Evolutionary conservation across 2,888 invertebrate species (phyloP).

Genomic region (Drosophila paracracens): DNA sequence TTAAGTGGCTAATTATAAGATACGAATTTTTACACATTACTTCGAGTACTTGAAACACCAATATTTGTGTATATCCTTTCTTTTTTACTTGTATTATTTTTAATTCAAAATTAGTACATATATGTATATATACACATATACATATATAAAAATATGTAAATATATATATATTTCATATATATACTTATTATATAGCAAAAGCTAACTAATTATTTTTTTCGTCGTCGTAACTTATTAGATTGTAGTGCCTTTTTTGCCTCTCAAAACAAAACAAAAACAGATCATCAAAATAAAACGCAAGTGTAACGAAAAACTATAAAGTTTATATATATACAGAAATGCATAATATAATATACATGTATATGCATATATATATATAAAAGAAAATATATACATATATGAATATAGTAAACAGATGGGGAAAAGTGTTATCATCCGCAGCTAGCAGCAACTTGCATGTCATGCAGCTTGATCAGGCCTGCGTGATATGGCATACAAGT

Average conservation of each 20-base stretch:
- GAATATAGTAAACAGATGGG: slow-evolving; percentile 26
- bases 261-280: slow-evolving; percentile 52
- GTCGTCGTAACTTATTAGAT: slow-evolving; percentile 79
- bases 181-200: slow-evolving; percentile 35
- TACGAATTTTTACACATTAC: slow-evolving; percentile 71
- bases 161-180: slow-evolving; percentile 25
- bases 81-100: slow-evolving; percentile 12
- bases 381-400: slow-evolving; percentile 44
- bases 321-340: slow-evolving; percentile 45
- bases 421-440: slow-evolving; percentile 29
- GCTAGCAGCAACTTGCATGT: slow-evolving; percentile 29
- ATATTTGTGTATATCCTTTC: slow-evolving; percentile 51
- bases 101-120: slow-evolving; percentile 26
- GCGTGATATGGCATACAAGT: slow-evolving; percentile 53
- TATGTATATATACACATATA: slow-evolving; percentile 21
- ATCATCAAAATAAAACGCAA: slow-evolving; percentile 39
- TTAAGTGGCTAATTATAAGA: slow-evolving; percentile 7
- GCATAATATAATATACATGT: slow-evolving; percentile 4
- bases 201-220: slow-evolving; percentile 38
- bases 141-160: slow-evolving; percentile 16
- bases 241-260: slow-evolving; percentile 83
- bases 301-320: slow-evolving; percentile 58
- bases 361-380: slow-evolving; percentile 17
- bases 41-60: slow-evolving; percentile 76
- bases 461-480: slow-evolving; percentile 30